Evolutionary conservation across 2,797 vertebrate genomes (phyloP).

Genomic region (Nannoperca obscura): DNA sequence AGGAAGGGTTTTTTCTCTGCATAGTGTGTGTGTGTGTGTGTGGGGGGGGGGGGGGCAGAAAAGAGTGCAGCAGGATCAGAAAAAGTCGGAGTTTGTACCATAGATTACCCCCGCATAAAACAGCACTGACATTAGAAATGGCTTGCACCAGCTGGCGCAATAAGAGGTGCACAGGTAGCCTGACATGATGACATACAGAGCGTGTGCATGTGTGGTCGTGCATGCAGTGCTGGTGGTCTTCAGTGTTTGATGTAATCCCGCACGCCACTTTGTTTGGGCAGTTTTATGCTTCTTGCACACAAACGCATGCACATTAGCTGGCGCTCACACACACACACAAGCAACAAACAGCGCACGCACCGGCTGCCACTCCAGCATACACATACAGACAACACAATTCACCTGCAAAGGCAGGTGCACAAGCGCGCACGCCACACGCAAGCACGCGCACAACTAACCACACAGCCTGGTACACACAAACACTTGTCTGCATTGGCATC

Average conservation of each 20-base stretch:
- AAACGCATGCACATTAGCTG: background rate
- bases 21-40: no score
- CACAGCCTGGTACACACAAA: background rate
- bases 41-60: constrained; percentile 22
- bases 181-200: constrained; percentile 31
- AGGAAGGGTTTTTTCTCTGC: constrained; percentile 7
- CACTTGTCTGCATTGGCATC: constrained; percentile 56
- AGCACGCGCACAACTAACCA: background rate
- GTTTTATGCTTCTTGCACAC: constrained; percentile 2
- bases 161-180: constrained; percentile 18
- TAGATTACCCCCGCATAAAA: constrained; percentile 41
- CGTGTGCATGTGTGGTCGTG: constrained; percentile 9
- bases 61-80: constrained; percentile 28
- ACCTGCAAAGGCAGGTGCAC: constrained; percentile 68
- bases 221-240: constrained; percentile 10
- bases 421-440: background rate
- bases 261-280: constrained; percentile 29
- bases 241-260: constrained; percentile 17
- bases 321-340: background rate
- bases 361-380: background rate
- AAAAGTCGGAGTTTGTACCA: constrained; percentile 28
- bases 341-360: background rate
- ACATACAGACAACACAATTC: constrained; percentile 23
- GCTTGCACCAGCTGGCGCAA: constrained; percentile 52
- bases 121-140: constrained; percentile 32